Evolutionary conservation across 2,797 vertebrate species (phyloP), one percentile per base, ranked within the genome.

Genomic region (Fratercula arctica): DNA sequence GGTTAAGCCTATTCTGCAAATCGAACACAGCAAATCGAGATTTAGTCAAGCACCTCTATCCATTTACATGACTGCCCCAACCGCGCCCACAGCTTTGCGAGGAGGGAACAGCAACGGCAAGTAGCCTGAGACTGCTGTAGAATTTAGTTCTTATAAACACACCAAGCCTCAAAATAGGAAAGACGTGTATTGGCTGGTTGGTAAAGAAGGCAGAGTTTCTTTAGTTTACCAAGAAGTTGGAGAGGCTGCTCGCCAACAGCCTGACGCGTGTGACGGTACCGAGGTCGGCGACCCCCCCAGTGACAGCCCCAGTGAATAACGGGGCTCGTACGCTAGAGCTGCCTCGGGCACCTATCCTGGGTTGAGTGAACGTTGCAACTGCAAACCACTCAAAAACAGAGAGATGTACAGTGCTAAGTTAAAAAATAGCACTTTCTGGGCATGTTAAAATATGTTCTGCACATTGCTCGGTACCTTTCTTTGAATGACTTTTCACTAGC

Each of bases 1-100:
- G 13, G 48, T 48, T n/a, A 23, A 68, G 20, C 20, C 33, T 56
- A 39, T 35, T 90, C 77, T 93, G 69, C 48, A 43, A 63, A 57
- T 2, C 21, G 11, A 56, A n/a, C 16, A 46, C 63, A 53, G 59
- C 46, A 48, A 53, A 54, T 2, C 10, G 43, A 46, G 63, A 64
- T 76, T 50, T n/a, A 67, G 20, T 66, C 39, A 24, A 35, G 28
- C 54, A 24, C 11, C 37, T 80, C 43, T 9, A 0, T 6, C 41
- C 14, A 5, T 28, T 48, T 35, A 11, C 1, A 0, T 1, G 26
- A 21, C 23, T 18, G 11, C 35, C 7, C 37, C 46, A 63, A 2
- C 24, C 17, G 64, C 41, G 26, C 16, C 57, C 4, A 0, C 69
- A 51, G 63, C 28, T 75, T 20, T 26, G 7, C 5, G 10, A 20